Conservation (phyloP, 2,113 vertebrate species). For the Gopherus flavomarginatus region DNA sequence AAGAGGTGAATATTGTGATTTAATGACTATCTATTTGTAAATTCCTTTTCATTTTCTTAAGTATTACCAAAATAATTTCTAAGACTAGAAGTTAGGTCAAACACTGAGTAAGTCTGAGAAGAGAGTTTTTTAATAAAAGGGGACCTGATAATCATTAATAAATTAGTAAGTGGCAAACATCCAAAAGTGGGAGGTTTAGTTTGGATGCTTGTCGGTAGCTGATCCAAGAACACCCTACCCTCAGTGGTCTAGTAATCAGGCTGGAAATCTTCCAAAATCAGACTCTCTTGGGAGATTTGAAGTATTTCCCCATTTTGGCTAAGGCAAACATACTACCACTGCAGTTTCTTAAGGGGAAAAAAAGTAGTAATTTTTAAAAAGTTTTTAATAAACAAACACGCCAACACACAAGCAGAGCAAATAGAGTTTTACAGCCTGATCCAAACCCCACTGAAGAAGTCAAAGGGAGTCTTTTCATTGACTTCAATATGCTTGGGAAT, state of each 20-base stretch:
- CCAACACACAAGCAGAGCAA: background rate
- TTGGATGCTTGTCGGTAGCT: background rate
- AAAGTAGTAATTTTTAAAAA: background rate
- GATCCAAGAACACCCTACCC: background rate
- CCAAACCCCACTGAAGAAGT: background rate
- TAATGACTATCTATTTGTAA: background rate
- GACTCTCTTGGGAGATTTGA: background rate
- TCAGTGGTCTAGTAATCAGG: background rate
- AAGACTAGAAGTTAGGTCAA: background rate
- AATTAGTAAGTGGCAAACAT: background rate
- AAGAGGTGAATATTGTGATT: background rate
- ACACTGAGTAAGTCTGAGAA: background rate
- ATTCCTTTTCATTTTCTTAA: constrained; percentile 15
- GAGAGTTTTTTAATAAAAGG: background rate
- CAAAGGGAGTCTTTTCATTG: background rate
- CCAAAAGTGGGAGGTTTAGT: background rate
- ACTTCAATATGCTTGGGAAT: background rate
- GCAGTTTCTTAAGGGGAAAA: background rate
- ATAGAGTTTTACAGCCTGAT: background rate
- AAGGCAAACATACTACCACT: rapidly evolving
- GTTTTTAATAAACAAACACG: background rate
- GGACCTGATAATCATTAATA: background rate
- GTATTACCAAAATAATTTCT: background rate
- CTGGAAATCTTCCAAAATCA: background rate
- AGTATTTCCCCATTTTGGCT: background rate